Evolutionary conservation across 2,113 vertebrate genomes (phyloP).

Genomic region (Corvus hawaiiensis): DNA sequence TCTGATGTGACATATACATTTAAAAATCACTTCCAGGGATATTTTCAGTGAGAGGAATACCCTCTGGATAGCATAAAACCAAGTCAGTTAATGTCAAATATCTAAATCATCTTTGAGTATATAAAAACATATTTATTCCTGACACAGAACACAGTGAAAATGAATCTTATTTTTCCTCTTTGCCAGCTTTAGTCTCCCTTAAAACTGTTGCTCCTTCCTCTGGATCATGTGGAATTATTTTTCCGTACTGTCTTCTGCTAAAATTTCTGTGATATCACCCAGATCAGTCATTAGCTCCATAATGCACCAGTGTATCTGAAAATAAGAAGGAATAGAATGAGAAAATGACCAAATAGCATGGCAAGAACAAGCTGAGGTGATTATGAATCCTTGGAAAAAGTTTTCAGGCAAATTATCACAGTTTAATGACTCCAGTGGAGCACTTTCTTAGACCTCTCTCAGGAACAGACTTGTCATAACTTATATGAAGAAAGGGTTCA

Average conservation of each 20-base stretch:
- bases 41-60: not conserved
- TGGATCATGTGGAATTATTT: not conserved
- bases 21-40: not conserved
- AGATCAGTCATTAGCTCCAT: not conserved
- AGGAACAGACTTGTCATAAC: not conserved
- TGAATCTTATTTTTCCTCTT: not conserved
- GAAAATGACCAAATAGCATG: not conserved
- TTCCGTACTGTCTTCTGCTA: not conserved
- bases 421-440: not conserved
- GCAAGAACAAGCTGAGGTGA: not conserved
- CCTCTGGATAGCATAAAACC: not conserved
- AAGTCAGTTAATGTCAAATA: not conserved
- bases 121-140: not conserved
- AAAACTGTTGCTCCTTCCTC: not conserved
- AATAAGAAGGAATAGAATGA: not conserved
- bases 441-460: not conserved
- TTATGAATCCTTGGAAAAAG: not conserved
- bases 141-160: not conserved
- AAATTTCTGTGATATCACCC: not conserved
- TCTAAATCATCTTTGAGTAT: not conserved
- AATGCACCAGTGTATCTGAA: not conserved
- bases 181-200: not conserved
- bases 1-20: not conserved
- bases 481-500: not conserved
- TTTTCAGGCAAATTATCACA: not conserved